Conservation (phyloP, 2,888 invertebrate species). For the Xanthorhoe spadicearia region DNA sequence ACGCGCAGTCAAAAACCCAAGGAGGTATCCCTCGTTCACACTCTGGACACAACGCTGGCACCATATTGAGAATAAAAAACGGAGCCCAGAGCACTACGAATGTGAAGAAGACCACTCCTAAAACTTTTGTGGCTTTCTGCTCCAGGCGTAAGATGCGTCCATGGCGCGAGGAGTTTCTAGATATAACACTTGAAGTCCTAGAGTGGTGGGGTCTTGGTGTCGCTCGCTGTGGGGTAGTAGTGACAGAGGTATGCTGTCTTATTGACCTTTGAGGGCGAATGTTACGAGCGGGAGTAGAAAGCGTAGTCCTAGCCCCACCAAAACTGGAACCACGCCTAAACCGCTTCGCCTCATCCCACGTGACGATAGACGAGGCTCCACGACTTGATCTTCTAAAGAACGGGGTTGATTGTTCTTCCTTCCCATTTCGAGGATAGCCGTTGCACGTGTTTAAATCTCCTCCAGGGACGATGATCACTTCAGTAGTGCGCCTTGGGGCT, state of each 20-base stretch:
- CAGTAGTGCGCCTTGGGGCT: conserved; percentile 78
- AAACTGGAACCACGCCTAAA: conserved; percentile 89
- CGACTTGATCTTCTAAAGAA: conserved; percentile 82
- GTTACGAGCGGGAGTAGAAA: conserved; percentile 81
- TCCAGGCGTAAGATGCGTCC: conserved; percentile 94
- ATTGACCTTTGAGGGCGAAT: conserved; percentile 71
- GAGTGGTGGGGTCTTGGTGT: conserved; percentile 89
- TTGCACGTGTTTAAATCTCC: conserved; percentile 80
- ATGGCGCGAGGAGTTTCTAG: conserved; percentile 92
- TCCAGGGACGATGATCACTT: conserved; percentile 82
- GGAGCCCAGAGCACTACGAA: conserved; percentile 98
- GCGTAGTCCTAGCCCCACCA: conserved; percentile 86
- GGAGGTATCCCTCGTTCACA: conserved; percentile 90
- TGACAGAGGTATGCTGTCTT: conserved; percentile 65
- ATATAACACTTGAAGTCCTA: conserved; percentile 92
- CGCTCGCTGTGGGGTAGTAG: conserved; percentile 74
- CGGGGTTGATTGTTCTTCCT: conserved; percentile 75
- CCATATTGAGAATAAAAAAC: conserved; percentile 95
- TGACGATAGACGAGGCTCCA: conserved; percentile 91
- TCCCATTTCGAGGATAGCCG: conserved; percentile 70
- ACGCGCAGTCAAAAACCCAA: conserved; percentile 93
- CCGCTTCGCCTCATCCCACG: conserved; percentile 88
- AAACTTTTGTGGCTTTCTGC: conserved; percentile 98
- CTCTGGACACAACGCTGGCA: conserved; percentile 92
- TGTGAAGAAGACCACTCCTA: conserved; percentile 97